Evolutionary conservation across 2,113 vertebrate genomes (phyloP).

Genomic region (Pachypanchax playfairii): DNA sequence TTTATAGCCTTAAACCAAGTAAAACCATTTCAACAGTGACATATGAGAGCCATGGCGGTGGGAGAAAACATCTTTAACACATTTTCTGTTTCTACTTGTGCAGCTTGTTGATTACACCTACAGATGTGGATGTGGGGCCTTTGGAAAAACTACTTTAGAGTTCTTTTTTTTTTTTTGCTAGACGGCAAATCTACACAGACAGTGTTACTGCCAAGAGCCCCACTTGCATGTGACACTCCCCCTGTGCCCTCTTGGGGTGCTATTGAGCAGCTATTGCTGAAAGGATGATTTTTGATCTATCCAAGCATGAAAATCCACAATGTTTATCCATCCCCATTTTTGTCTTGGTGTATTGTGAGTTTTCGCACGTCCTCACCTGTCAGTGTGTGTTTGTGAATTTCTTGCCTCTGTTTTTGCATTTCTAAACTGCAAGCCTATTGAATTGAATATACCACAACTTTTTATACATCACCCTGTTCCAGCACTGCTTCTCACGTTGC

Average conservation of each 20-base stretch:
- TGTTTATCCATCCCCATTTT: slow-evolving; percentile 60
- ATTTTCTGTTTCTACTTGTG: slow-evolving; percentile 79
- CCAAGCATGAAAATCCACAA: slow-evolving; percentile 67
- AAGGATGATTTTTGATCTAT: slow-evolving; percentile 60
- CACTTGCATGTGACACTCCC: slow-evolving; percentile 75
- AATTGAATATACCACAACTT: slow-evolving; percentile 53
- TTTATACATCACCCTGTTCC: slow-evolving; percentile 51
- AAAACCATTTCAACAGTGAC: slow-evolving; percentile 13
- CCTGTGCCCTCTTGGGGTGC: slow-evolving; percentile 61
- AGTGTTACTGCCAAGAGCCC: slow-evolving; percentile 59
- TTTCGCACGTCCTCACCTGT: slow-evolving; percentile 62
- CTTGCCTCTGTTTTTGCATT: slow-evolving; percentile 64
- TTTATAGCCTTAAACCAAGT: neutral
- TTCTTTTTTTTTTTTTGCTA: slow-evolving; percentile 59
- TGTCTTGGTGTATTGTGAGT: slow-evolving; percentile 60
- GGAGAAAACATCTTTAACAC: slow-evolving; percentile 68
- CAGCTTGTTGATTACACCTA: slow-evolving; percentile 70
- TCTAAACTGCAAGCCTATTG: slow-evolving; percentile 56
- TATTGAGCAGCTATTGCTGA: slow-evolving; percentile 62
- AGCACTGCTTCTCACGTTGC: slow-evolving; percentile 49
- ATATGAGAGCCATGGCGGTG: slow-evolving; percentile 69
- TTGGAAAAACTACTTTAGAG: slow-evolving; percentile 67
- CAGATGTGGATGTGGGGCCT: slow-evolving; percentile 55
- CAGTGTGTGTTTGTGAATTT: slow-evolving; percentile 61
- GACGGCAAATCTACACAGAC: slow-evolving; percentile 60